Base-by-base conservation (phyloP, 2,888 invertebrate species). In the Monopis laevigella region DNA sequence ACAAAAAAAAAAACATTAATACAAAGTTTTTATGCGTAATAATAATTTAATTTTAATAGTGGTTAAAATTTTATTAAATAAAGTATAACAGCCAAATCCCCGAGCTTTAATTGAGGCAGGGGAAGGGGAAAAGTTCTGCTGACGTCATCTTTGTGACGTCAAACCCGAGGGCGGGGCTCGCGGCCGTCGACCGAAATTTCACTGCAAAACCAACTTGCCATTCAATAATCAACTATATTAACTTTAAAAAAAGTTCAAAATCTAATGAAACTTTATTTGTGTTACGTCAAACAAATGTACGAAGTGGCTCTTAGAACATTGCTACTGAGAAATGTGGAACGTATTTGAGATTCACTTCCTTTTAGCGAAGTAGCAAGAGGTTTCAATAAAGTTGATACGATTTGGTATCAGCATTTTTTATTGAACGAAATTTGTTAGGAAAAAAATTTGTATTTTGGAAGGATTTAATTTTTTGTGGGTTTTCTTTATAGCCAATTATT, bases 91-190 rank as follows among this genome's bases (percentile, higher is more conserved):
- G 6, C 24, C 24, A 5, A 10, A 10, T 24, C 6, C 24, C 24
- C n/a, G n/a, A 24, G 24, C 36, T 36, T 36, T 19, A 52, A 47
- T 49, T 42, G 42, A 46, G 44, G 49, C 47, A 53, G 57, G 59
- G 54, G 48, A 52, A 57, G 57, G 60, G 63, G 57, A 61, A 64
- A 62, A 59, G 51, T 55, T 53, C 45, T 50, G 46, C 58, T 73
- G 75, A 75, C 78, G 78, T 74, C 75, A 74, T 63, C 40, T 46
- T 48, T 45, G 60, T 74, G 74, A 75, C 77, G 78, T 77, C 74
- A 66, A 62, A 11, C 42, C 42, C 46, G 60, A 57, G 57, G 69
- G 67, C 66, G 69, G 64, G 65, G 61, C 61, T 55, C 44, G 53
- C 60, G 70, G 65, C 55, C 68, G 59, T 48, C 64, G 68, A 71